A percentile compares a stretch with the other conserved stretches of the same genome.
These are phyloP conservation scores for Apodemus sylvaticus DNA, from an alignment of 2,113 vertebrate genomes.

Conservation along the genomic window DNA sequence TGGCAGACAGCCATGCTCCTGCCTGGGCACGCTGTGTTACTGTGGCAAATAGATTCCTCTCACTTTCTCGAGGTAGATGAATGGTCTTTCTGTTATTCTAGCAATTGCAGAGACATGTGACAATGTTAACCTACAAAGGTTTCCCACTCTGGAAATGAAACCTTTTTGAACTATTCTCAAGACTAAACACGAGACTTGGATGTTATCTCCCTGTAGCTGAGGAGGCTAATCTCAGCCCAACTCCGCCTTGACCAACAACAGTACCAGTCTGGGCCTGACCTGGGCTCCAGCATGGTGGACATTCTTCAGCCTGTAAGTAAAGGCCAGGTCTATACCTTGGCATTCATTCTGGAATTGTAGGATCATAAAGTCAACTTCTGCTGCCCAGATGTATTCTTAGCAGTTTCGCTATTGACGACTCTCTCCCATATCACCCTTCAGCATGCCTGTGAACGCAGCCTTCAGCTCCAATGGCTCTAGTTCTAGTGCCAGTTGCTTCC, in stretches of 20 bases:
- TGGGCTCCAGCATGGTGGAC: background rate
- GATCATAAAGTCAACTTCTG: background rate
- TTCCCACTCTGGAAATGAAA: constrained; percentile 11
- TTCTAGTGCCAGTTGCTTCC: background rate
- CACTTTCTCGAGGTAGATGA: background rate
- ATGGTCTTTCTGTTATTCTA: background rate
- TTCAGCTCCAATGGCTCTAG: background rate
- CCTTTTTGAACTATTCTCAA: background rate
- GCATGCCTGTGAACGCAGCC: background rate
- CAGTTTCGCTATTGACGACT: background rate
- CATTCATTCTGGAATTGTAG: background rate
- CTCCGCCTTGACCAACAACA: background rate
- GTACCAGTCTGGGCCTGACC: background rate
- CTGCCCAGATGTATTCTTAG: background rate
- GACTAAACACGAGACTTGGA: background rate
- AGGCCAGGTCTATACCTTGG: background rate
- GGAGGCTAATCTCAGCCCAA: background rate
- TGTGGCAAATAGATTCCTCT: background rate
- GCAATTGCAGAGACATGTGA: background rate
- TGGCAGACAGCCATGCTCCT: background rate
- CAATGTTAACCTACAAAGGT: background rate
- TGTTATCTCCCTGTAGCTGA: background rate
- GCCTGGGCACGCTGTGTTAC: background rate
- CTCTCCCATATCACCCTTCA: background rate
- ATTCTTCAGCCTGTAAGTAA: background rate